Conservation (phyloP, 2,888 invertebrate species). For the Escarpia spicata region DNA sequence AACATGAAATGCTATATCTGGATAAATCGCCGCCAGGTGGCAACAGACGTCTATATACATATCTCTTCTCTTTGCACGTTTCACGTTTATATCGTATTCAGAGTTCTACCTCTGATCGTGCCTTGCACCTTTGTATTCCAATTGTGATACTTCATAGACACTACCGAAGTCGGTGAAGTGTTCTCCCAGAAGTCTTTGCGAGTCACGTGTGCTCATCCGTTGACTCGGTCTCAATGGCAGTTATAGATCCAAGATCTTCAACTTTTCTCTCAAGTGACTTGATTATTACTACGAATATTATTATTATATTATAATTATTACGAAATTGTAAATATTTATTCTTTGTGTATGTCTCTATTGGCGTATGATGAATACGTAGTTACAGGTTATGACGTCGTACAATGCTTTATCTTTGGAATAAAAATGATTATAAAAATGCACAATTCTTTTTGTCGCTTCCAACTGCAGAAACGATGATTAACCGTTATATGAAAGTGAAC, state of each 20-base stretch:
- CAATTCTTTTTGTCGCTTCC: constrained; percentile 3
- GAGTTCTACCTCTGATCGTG: constrained; percentile 7
- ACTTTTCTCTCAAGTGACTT: neutral
- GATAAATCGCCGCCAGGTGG: neutral
- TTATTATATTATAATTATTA: neutral
- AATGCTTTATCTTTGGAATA: constrained; percentile 1
- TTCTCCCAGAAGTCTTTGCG: neutral
- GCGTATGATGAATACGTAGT: constrained; percentile 16
- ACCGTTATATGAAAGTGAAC: neutral
- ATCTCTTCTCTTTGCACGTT: constrained; percentile 3
- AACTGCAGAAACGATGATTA: neutral
- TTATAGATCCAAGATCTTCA: neutral
- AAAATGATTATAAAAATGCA: neutral
- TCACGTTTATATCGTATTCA: neutral
- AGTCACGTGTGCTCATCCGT: neutral
- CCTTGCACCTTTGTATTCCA: neutral
- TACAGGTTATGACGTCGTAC: neutral
- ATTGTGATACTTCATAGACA: neutral
- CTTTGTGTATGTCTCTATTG: neutral
- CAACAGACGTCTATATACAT: neutral
- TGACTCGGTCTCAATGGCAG: neutral
- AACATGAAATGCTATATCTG: neutral
- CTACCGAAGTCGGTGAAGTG: neutral
- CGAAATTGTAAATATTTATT: constrained; percentile 16
- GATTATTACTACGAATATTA: neutral